Percentiles rank a stretch among this genome's conserved stretches.
Evolutionary conservation across 2,113 vertebrate species (phyloP).

Genomic region (Aegithalos caudatus): DNA sequence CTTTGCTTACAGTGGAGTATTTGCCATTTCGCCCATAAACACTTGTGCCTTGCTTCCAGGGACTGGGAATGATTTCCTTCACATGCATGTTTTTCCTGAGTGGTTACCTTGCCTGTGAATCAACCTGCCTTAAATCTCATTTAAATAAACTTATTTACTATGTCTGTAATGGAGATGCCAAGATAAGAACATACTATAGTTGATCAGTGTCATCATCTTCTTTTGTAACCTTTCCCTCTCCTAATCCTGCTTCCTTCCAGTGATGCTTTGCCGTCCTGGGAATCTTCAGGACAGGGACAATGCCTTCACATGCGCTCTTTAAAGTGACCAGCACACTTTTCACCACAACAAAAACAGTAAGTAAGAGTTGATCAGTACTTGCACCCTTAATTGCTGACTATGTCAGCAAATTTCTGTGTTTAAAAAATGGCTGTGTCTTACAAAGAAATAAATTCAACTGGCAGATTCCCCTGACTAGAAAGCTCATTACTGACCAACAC

Average conservation of each 20-base stretch:
- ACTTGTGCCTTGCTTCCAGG: background rate
- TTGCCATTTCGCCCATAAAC: background rate
- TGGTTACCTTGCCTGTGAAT: background rate
- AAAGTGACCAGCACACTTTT: background rate
- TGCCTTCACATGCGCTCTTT: background rate
- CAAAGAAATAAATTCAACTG: background rate
- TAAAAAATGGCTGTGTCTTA: background rate
- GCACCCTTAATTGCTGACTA: background rate
- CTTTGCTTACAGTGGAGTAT: background rate
- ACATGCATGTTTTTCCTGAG: background rate
- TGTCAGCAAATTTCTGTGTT: background rate
- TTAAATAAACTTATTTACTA: background rate
- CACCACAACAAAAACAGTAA: background rate
- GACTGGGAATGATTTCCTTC: background rate
- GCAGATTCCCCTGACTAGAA: background rate
- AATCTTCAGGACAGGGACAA: background rate
- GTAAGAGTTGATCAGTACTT: background rate
- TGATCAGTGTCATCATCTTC: background rate
- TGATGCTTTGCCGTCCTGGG: background rate
- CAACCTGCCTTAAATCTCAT: background rate
- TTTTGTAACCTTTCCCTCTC: background rate
- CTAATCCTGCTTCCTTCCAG: background rate
- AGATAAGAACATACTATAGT: background rate
- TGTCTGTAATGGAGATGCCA: background rate
- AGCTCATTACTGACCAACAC: slow-evolving; percentile 22